Percentiles rank a stretch among this genome's conserved stretches.
Evolutionary conservation across 2,113 vertebrate species (phyloP).

Genomic region (Lasiurus borealis): DNA sequence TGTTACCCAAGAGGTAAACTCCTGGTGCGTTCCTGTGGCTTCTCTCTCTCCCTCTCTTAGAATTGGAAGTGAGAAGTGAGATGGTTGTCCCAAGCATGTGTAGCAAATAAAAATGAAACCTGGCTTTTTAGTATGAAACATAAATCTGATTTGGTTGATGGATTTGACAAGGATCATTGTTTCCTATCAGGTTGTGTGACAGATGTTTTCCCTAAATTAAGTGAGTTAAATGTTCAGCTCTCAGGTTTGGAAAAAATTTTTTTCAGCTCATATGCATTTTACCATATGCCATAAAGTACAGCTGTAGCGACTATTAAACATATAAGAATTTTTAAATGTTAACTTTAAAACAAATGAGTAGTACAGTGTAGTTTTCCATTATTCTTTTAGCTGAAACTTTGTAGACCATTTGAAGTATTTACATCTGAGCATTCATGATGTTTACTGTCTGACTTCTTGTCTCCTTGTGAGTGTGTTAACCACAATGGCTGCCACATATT

Average conservation of each 20-base stretch:
- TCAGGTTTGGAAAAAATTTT: neutral
- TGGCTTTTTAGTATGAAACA: constrained; percentile 3
- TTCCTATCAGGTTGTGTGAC: neutral
- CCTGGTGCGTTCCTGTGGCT: neutral
- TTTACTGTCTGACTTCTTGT: neutral
- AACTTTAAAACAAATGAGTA: neutral
- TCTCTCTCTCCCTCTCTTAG: neutral
- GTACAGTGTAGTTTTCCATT: neutral
- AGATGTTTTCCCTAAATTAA: neutral
- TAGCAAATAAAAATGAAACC: constrained; percentile 35
- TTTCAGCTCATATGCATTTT: neutral
- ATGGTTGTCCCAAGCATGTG: neutral
- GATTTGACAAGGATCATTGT: neutral
- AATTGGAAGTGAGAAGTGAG: neutral
- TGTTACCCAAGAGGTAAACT: neutral
- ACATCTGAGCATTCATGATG: neutral
- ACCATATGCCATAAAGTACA: neutral
- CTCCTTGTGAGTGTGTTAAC: neutral
- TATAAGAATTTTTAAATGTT: neutral
- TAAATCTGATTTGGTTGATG: neutral
- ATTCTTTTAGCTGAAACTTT: constrained; percentile 6
- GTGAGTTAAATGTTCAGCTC: constrained; percentile 7
- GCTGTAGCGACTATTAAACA: neutral
- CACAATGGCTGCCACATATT: neutral
- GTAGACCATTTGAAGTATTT: neutral